A percentile compares a stretch with the other conserved stretches of the same genome.
These are phyloP conservation scores for Syrista parreyssii DNA, from an alignment of 2,888 invertebrate genomes.

Conservation along the genomic window DNA sequence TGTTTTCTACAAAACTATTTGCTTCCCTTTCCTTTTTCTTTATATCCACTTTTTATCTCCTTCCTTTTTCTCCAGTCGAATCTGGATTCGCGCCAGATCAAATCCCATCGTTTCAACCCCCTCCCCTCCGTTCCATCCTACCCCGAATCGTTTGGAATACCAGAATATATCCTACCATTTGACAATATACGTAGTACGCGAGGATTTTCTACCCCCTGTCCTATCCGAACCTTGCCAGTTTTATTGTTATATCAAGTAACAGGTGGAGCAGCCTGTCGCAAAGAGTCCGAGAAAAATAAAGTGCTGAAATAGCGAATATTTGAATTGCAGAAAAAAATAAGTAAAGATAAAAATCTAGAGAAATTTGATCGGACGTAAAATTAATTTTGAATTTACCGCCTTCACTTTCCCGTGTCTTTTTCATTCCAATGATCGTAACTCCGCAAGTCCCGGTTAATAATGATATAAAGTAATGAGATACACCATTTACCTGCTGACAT, in stretches of 20 bases:
- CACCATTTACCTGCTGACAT: constrained; percentile 32
- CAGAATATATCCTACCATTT: not conserved
- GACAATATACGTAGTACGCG: not conserved
- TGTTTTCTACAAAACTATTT: not conserved
- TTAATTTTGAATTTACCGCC: not conserved
- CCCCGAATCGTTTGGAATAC: not conserved
- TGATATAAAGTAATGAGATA: constrained; percentile 44
- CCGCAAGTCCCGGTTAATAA: constrained; percentile 49
- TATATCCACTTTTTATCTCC: not conserved
- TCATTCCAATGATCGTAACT: constrained; percentile 34
- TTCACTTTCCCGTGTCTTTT: not conserved
- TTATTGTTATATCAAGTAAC: not conserved
- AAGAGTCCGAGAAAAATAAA: not conserved
- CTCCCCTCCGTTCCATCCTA: too few relatives aligned
- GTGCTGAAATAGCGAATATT: not conserved
- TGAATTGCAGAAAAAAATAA: not conserved
- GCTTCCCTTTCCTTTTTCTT: not conserved
- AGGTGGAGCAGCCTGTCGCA: not conserved
- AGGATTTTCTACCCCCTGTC: not conserved
- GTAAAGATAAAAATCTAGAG: not conserved
- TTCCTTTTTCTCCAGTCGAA: not conserved
- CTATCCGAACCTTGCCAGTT: not conserved
- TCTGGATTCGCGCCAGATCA: not conserved
- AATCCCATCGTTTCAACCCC: not conserved
- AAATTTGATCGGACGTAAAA: not conserved